A percentile compares a stretch with the other conserved stretches of the same genome.
phyloP scores from a whole-genome alignment of 1,140 invertebrate species.

The Macrocentrus cingulum region DNA sequence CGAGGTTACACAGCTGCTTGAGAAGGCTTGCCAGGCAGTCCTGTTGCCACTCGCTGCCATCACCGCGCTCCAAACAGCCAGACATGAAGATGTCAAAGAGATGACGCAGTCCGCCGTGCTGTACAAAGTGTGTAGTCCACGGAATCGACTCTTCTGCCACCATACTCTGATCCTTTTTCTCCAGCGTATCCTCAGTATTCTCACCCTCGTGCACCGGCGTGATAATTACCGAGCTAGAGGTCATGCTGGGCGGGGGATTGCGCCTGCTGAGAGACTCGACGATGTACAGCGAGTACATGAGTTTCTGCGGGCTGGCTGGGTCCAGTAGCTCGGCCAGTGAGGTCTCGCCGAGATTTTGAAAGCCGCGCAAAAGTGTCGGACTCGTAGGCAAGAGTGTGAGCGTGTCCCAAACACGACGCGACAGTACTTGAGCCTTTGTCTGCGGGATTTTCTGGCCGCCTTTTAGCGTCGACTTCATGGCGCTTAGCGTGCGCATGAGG shows the following conservation, averaged over 20 bases:
- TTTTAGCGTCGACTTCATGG: constrained; percentile 75
- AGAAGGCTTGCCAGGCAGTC: constrained; percentile 87
- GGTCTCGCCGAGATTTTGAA: constrained; percentile 71
- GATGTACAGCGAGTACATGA: constrained; percentile 94
- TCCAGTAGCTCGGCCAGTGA: constrained; percentile 76
- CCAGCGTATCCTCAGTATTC: constrained; percentile 31
- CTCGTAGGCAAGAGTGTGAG: constrained; percentile 88
- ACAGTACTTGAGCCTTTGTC: constrained; percentile 87
- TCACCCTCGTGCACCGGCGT: constrained; percentile 53
- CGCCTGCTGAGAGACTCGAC: constrained; percentile 71
- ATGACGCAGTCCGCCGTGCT: constrained; percentile 82
- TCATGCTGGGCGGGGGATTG: constrained; percentile 16
- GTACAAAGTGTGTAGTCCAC: constrained; percentile 81
- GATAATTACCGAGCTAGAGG: constrained; percentile 22
- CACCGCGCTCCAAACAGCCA: constrained; percentile 65
- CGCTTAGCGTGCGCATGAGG: constrained; percentile 84
- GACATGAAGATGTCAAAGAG: constrained; percentile 92
- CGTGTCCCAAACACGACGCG: constrained; percentile 90
- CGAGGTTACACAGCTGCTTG: constrained; percentile 82
- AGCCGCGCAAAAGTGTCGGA: constrained; percentile 79
- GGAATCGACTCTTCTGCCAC: constrained; percentile 46
- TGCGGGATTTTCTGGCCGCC: constrained; percentile 77
- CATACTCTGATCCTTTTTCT: constrained; percentile 37
- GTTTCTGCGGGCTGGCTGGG: constrained; percentile 85
- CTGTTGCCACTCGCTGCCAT: constrained; percentile 89